Conservation (phyloP, 2,113 vertebrate genomes). For the Mus pahari region DNA sequence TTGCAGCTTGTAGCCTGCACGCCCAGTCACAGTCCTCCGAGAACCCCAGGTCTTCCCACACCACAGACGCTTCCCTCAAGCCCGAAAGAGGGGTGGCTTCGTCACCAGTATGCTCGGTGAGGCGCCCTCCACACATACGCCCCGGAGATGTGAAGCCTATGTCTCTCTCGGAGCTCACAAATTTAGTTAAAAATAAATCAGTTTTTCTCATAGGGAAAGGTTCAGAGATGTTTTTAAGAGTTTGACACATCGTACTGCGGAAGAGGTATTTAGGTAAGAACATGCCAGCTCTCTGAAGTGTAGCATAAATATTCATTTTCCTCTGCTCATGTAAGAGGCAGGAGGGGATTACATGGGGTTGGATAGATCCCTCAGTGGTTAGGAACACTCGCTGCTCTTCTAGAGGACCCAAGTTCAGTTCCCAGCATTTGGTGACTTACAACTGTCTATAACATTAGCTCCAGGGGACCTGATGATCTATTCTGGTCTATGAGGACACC, state of each 20-base stretch:
- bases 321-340: not conserved
- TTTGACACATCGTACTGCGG: constrained; percentile 47
- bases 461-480: not conserved
- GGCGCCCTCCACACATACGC: not conserved
- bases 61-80: not conserved
- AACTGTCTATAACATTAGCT: not conserved
- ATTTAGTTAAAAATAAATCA: constrained; percentile 59
- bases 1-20: not conserved
- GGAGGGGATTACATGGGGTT: not conserved
- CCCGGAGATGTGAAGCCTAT: not conserved
- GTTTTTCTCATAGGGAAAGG: constrained; percentile 28
- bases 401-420: not conserved
- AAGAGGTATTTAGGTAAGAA: constrained; percentile 41
- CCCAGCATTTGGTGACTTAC: not conserved
- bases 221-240: constrained; percentile 13
- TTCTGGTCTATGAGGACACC: too few species aligned
- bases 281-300: not conserved
- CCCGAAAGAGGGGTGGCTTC: not conserved
- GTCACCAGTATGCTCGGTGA: not conserved
- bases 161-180: not conserved
- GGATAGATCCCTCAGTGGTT: not conserved
- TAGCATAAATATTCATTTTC: constrained; percentile 60
- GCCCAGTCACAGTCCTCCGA: not conserved
- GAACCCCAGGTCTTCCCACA: not conserved
- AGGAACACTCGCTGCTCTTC: not conserved